Conservation (phyloP, 2,888 invertebrate species). For the Pollenia labialis region DNA sequence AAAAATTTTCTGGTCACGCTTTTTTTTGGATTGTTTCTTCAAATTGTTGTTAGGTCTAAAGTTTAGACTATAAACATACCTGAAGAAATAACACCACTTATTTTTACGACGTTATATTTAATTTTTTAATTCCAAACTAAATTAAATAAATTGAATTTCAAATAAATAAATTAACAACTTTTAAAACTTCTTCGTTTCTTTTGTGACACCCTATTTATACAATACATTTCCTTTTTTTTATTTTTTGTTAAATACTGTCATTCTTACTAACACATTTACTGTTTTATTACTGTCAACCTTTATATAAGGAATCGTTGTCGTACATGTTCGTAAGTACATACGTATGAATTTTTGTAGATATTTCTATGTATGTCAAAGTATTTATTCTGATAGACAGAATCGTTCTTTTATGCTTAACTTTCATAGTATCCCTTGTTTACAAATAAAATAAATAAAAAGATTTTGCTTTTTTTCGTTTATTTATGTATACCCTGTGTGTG, state of each 20-base stretch:
- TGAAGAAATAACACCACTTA: no score
- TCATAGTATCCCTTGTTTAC: conserved; percentile 24
- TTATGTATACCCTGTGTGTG: conserved; percentile 11
- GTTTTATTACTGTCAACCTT: conserved; percentile 33
- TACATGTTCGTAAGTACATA: background rate
- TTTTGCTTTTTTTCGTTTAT: conserved; percentile 35
- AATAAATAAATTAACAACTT: no score
- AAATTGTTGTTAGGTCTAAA: no score
- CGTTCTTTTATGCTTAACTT: conserved; percentile 29
- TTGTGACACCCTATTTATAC: background rate
- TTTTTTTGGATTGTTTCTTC: no score
- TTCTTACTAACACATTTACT: conserved; percentile 51
- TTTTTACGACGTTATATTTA: no score
- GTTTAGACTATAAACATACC: no score
- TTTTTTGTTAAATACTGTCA: conserved; percentile 29
- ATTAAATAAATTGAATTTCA: no score
- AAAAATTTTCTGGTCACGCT: no score
- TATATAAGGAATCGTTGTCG: background rate
- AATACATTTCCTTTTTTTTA: background rate
- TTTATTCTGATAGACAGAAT: conserved; percentile 36
- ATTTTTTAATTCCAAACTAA: no score
- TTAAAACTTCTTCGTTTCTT: no score
- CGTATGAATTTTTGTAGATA: background rate
- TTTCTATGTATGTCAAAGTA: conserved; percentile 1
- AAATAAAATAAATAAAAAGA: conserved; percentile 56